Percentiles rank a stretch among this genome's conserved stretches.
These are phyloP conservation scores for Aplochiton taeniatus DNA, from an alignment of 2,797 vertebrate genomes.

Conservation along the genomic window DNA sequence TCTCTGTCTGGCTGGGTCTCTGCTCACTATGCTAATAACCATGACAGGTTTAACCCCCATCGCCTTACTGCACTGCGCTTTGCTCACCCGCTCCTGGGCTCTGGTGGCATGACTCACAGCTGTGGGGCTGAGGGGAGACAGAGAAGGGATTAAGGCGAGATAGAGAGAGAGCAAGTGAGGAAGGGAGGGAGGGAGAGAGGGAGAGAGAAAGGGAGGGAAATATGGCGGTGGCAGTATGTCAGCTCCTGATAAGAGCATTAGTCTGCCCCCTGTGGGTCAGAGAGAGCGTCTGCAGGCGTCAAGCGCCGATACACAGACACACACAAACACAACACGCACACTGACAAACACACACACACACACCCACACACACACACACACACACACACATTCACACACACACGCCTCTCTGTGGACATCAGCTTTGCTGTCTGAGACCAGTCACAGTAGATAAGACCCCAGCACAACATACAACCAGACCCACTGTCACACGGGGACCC, in stretches of 20 bases:
- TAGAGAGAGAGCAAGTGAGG: conserved; percentile 2
- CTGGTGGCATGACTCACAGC: conserved; percentile 50
- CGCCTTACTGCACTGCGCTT: conserved; percentile 22
- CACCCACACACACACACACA: conserved; percentile 21
- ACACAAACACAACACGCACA: not conserved
- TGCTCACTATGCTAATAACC: conserved; percentile 56
- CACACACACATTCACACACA: conserved; percentile 10
- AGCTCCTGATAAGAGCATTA: conserved; percentile 79
- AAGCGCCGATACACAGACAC: conserved; percentile 26
- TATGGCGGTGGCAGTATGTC: conserved; percentile 67
- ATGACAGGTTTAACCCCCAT: conserved; percentile 39
- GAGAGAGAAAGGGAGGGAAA: conserved; percentile 31
- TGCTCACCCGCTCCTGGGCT: conserved; percentile 17
- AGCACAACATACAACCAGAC: conserved; percentile 49
- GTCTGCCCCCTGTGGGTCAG: conserved; percentile 75
- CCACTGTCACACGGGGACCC: conserved; percentile 43
- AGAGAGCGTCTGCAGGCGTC: conserved; percentile 45
- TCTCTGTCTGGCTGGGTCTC: conserved; percentile 31
- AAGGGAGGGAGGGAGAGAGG: conserved; percentile 16
- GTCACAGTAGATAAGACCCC: conserved; percentile 64
- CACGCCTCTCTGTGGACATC: conserved; percentile 54
- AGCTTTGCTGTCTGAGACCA: conserved; percentile 59
- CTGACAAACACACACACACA: not conserved
- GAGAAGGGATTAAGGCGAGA: conserved; percentile 37
- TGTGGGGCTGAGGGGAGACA: conserved; percentile 40